phyloP scores from a whole-genome alignment of 2,888 invertebrate species.

The Scaptomyza caliginosa region DNA sequence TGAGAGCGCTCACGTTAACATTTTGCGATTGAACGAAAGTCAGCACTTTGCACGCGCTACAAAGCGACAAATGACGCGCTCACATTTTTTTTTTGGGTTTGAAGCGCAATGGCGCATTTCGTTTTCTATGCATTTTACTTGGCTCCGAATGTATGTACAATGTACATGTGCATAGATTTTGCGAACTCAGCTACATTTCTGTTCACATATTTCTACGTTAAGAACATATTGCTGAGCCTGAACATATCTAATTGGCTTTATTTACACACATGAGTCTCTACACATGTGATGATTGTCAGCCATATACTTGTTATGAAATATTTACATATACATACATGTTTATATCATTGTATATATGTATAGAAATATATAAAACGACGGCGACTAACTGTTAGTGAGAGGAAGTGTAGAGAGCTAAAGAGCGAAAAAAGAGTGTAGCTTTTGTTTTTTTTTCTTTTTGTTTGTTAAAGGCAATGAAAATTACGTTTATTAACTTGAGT shows the following conservation, averaged over 20 bases:
- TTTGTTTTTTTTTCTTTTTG: conserved; percentile 31
- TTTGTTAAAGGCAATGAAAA: conserved; percentile 55
- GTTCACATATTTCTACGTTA: background rate
- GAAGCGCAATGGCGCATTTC: conserved; percentile 40
- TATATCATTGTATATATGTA: background rate
- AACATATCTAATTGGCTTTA: background rate
- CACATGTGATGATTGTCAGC: conserved; percentile 33
- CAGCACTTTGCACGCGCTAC: conserved; percentile 28
- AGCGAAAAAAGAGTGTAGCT: conserved; percentile 50
- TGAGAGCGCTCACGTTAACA: conserved; percentile 30
- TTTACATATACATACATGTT: background rate
- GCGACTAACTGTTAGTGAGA: conserved; percentile 27
- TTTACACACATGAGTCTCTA: background rate
- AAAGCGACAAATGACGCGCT: conserved; percentile 54
- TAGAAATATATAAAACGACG: conserved; percentile 9
- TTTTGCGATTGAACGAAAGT: conserved; percentile 29
- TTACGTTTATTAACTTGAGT: conserved; percentile 55
- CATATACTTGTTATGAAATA: conserved; percentile 52
- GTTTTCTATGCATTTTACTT: conserved; percentile 32
- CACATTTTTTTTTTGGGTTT: conserved; percentile 23
- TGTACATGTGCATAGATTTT: conserved; percentile 2
- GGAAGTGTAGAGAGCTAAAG: conserved; percentile 15
- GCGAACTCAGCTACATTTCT: conserved; percentile 9
- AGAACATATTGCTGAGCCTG: conserved; percentile 6
- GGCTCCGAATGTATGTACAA: conserved; percentile 23